These are phyloP conservation scores for Ellobium chinense DNA, from an alignment of 2,888 invertebrate species.

Conservation along the genomic window DNA sequence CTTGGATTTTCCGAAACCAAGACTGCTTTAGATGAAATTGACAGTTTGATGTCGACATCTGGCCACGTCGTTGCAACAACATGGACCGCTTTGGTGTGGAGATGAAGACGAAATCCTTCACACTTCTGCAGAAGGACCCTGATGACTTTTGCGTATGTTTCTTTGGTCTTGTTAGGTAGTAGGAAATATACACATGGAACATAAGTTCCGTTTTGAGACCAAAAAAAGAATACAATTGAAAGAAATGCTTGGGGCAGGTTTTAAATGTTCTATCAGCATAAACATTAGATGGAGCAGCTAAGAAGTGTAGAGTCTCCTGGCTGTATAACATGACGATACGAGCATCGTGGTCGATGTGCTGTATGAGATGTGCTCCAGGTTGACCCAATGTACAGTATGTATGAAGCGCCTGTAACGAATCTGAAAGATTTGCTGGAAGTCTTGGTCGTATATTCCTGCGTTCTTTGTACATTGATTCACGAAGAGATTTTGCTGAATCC, in stretches of 20 bases:
- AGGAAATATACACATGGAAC: background rate
- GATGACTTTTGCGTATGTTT: background rate
- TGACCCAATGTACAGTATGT: background rate
- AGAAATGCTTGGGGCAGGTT: background rate
- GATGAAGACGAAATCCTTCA: background rate
- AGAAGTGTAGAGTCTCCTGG: background rate
- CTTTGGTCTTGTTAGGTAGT: background rate
- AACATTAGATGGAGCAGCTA: background rate
- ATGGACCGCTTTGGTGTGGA: background rate
- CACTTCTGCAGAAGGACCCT: background rate
- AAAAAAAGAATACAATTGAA: background rate
- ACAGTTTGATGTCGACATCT: background rate
- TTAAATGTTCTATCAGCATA: background rate
- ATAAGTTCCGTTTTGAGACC: background rate
- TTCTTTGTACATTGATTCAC: background rate
- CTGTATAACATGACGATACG: background rate
- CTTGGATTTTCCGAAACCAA: background rate
- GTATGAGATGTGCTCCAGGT: background rate
- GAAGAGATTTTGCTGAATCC: background rate
- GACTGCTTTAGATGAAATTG: background rate
- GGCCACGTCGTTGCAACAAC: background rate
- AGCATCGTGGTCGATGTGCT: background rate
- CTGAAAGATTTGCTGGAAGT: background rate
- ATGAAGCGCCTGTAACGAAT: background rate
- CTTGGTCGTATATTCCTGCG: background rate